phyloP scores from a whole-genome alignment of 2,113 vertebrate genomes.

The Ictidomys tridecemlineatus region DNA sequence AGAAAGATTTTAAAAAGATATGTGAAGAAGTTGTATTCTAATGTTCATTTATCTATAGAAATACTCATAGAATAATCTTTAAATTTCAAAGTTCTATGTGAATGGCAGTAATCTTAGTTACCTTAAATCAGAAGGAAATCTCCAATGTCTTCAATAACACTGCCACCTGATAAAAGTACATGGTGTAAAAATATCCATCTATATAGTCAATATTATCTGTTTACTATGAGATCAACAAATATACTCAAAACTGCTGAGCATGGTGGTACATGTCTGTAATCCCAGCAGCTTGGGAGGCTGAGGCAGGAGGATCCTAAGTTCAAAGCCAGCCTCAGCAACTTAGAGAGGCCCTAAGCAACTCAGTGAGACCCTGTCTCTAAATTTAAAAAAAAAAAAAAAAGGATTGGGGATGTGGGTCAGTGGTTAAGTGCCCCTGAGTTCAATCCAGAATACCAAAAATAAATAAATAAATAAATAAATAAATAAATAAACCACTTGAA shows the following conservation, averaged over 20 bases:
- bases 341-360: too few relatives aligned
- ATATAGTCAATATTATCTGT: background rate
- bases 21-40: slow-evolving; percentile 11
- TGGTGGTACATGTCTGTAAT: too few relatives aligned
- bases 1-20: background rate
- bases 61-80: background rate
- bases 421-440: too few relatives aligned
- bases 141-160: background rate
- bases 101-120: background rate
- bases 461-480: too few relatives aligned
- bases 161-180: background rate
- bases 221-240: background rate
- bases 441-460: too few relatives aligned
- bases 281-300: too few relatives aligned
- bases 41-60: background rate
- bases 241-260: background rate
- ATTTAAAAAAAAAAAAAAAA: too few relatives aligned
- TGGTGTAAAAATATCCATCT: background rate
- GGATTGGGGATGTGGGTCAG: too few relatives aligned
- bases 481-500: background rate
- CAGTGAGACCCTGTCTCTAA: too few relatives aligned
- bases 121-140: background rate
- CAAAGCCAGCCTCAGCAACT: too few relatives aligned
- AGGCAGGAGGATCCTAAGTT: too few relatives aligned
- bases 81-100: background rate